Percentiles rank a stretch among this genome's conserved stretches.
These are phyloP conservation scores for Conus canariensis DNA, from an alignment of 2,888 invertebrate species.

Conservation along the genomic window DNA sequence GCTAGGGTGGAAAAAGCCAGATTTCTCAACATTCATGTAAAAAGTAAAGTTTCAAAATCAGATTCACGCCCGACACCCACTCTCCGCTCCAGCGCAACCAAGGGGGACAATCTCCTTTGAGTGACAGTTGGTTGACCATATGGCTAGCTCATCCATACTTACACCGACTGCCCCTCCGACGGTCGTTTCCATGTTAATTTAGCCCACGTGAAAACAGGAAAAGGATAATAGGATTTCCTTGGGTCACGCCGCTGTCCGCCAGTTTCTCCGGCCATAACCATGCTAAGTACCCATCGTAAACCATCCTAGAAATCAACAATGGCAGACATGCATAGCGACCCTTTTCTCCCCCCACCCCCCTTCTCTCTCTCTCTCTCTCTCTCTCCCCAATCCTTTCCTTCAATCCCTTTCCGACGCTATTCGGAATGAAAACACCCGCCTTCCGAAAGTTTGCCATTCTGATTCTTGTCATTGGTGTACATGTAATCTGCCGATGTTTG, in stretches of 20 bases:
- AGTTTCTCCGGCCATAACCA: not conserved
- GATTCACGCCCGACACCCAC: too few species aligned
- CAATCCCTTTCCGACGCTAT: too few species aligned
- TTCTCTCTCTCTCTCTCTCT: not conserved
- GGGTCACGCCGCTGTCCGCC: not conserved
- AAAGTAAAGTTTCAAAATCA: too few species aligned
- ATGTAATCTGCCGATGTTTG: not conserved
- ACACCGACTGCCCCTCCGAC: not conserved
- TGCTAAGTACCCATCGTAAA: not conserved
- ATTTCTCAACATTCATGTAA: too few species aligned
- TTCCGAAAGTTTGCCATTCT: conserved; percentile 2
- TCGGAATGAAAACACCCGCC: not conserved
- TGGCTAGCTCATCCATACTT: not conserved
- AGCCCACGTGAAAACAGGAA: not conserved
- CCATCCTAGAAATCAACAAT: not conserved
- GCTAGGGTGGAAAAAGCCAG: too few species aligned
- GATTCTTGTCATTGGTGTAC: not conserved
- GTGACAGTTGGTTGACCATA: conserved; percentile 1
- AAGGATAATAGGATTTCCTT: not conserved
- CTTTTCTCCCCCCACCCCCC: not conserved
- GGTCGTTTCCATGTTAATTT: conserved; percentile 10
- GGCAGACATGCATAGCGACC: too few species aligned
- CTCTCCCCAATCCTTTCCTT: not conserved
- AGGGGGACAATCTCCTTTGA: not conserved
- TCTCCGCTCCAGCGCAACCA: too few species aligned